phyloP scores from a whole-genome alignment of 2,888 invertebrate genomes.

The Pocota personata region DNA sequence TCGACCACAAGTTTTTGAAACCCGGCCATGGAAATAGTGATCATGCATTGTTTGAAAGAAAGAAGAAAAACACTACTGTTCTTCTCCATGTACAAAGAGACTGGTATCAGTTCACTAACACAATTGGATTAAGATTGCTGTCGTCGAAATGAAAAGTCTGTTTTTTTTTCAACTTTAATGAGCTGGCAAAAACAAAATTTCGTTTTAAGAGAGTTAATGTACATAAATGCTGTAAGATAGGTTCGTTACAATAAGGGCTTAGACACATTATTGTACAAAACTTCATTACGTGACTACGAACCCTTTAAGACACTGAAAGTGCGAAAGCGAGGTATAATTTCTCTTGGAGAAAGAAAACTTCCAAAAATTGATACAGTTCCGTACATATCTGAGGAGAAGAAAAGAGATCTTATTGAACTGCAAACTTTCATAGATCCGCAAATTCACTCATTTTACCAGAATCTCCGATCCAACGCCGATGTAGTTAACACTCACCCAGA shows the following conservation, averaged over 20 bases:
- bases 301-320: neutral
- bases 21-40: neutral
- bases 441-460: too few species aligned
- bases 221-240: too few species aligned
- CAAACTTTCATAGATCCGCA: too few species aligned
- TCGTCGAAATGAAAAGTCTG: too few species aligned
- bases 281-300: neutral
- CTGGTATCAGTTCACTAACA: neutral
- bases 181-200: neutral
- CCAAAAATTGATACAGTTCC: too few species aligned
- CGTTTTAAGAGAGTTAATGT: neutral
- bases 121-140: neutral
- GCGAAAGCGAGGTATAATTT: neutral
- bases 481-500: too few species aligned
- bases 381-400: too few species aligned
- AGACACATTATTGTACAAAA: conserved; percentile 5
- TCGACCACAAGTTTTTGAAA: conserved; percentile 3
- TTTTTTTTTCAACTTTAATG: neutral
- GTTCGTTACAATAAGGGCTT: neutral
- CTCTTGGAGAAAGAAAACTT: neutral
- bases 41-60: too few species aligned
- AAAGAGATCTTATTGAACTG: too few species aligned
- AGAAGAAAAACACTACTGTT: too few species aligned
- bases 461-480: too few species aligned
- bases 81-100: too few species aligned